Evolutionary conservation across 1,140 invertebrate species (phyloP).

Genomic region (Hypothenemus hampei): DNA sequence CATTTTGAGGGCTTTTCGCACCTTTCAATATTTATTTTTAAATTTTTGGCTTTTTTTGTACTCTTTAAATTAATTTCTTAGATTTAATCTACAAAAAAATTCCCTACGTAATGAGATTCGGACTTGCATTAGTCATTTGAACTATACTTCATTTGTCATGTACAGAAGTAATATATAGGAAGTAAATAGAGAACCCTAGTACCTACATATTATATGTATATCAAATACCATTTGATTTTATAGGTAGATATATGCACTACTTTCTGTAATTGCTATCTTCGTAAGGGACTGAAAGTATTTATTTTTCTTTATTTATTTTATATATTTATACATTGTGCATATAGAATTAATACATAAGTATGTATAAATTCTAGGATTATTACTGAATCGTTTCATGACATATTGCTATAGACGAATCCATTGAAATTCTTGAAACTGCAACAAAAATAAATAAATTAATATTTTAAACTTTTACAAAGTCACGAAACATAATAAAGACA

Average conservation of each 20-base stretch:
- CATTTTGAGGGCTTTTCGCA: constrained; percentile 52
- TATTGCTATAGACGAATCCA: no score
- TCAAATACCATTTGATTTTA: constrained; percentile 63
- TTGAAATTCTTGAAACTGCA: no score
- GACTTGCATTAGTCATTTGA: constrained; percentile 62
- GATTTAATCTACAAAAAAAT: no score
- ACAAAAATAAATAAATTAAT: no score
- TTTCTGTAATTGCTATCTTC: constrained; percentile 58
- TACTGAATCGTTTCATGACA: neutral
- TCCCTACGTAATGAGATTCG: no score
- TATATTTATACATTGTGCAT: neutral
- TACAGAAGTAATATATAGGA: constrained; percentile 57
- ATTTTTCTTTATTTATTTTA: neutral
- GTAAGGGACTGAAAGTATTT: constrained; percentile 67
- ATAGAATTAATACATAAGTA: no score
- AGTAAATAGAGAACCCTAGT: constrained; percentile 61
- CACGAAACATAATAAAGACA: no score
- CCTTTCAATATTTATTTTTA: constrained; percentile 58
- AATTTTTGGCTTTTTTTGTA: constrained; percentile 52
- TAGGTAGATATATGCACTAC: constrained; percentile 60
- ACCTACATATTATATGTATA: constrained; percentile 66
- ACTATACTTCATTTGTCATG: constrained; percentile 61
- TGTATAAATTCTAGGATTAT: no score
- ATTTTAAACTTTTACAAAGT: no score
- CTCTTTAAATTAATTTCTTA: no score